Evolutionary conservation across 2,113 vertebrate genomes (phyloP).

Genomic region (Anas platyrhynchos): DNA sequence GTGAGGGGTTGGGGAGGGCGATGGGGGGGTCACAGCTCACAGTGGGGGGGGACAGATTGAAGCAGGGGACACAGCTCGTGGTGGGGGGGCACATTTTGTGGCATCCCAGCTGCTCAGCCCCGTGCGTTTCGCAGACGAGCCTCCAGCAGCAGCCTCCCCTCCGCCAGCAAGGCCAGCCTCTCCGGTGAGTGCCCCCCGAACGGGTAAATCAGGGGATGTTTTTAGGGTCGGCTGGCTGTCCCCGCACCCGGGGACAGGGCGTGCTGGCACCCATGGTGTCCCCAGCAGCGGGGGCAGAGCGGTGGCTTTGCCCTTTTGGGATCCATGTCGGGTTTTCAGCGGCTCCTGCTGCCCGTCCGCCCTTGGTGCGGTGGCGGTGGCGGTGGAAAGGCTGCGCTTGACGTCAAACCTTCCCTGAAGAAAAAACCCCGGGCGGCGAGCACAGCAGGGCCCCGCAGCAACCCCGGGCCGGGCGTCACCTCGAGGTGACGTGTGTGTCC

Average conservation of each 20-base stretch:
- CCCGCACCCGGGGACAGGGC: rapidly evolving
- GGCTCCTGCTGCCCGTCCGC: slow-evolving; percentile 43
- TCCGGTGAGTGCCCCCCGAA: slow-evolving; percentile 73
- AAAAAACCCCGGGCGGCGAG: slow-evolving; percentile 37
- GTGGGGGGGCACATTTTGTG: rapidly evolving
- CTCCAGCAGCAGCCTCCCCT: slow-evolving; percentile 76
- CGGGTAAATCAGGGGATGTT: rapidly evolving
- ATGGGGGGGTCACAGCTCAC: too few relatives aligned
- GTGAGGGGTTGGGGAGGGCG: rapidly evolving
- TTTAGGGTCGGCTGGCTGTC: background rate
- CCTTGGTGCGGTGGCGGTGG: slow-evolving; percentile 1
- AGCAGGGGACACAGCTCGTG: rapidly evolving
- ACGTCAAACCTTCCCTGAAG: slow-evolving; percentile 74
- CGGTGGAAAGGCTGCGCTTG: slow-evolving; percentile 65
- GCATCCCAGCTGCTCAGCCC: background rate
- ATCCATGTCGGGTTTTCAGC: slow-evolving; percentile 58
- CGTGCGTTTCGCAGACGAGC: slow-evolving; percentile 70
- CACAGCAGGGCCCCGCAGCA: slow-evolving; percentile 15
- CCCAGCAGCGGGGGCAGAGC: background rate
- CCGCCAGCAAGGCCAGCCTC: slow-evolving; percentile 79
- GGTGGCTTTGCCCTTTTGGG: slow-evolving; percentile 28
- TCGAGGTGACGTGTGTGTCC: background rate
- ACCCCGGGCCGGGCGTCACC: background rate
- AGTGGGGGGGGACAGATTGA: rapidly evolving
- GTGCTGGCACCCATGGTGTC: too few relatives aligned